Evolutionary conservation across 1,140 invertebrate genomes (phyloP), one percentile per base, ranked within the genome.

Genomic region (Pseudomyrmex gracilis): DNA sequence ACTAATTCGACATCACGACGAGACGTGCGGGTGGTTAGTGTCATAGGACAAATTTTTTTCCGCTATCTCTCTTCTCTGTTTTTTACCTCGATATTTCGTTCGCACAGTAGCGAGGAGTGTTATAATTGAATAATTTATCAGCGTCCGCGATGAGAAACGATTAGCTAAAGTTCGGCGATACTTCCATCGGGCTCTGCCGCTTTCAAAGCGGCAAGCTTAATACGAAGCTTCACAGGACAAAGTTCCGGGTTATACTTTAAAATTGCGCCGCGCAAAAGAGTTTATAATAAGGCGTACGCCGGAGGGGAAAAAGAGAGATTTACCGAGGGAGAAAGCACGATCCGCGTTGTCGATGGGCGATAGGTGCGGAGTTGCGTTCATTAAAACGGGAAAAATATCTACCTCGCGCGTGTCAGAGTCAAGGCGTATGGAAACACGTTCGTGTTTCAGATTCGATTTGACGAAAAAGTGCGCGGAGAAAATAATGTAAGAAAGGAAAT

Each of bases 191-290:
- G n/a, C 57, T 10, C 60, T 61, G 66, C 73, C 22, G 49, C 24
- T 73, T 85, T 64, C 63, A 53, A 64, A 74, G 53, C 51, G 34
- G 22, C 24, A 55, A 73, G 45, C 45, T 73, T 73, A 57, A 84
- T 77, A 85, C 74, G 74, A 45, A 53, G 15, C 66, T 73, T 60
- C 58, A 34, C 51, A 24, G 43, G 58, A 12, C 20, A 22, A 45
- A 71, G 22, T 12, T 47, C 55, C 13, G 8, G 73, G 74, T 9
- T 58, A 45, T 66, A 87, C 83, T 87, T 88, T 87, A 61, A 85
- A 85, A 88, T 88, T 82, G 58, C 53, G 12, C 76, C 34, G 12
- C 53, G 78, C 58, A 85, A 88, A 87, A 55, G 74, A 82, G 76
- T 73, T 63, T 68, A 82, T 82, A 85, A 85, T 82, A 82, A 85